Evolutionary conservation across 2,797 vertebrate genomes (phyloP).

Genomic region (Halcyon badia): DNA sequence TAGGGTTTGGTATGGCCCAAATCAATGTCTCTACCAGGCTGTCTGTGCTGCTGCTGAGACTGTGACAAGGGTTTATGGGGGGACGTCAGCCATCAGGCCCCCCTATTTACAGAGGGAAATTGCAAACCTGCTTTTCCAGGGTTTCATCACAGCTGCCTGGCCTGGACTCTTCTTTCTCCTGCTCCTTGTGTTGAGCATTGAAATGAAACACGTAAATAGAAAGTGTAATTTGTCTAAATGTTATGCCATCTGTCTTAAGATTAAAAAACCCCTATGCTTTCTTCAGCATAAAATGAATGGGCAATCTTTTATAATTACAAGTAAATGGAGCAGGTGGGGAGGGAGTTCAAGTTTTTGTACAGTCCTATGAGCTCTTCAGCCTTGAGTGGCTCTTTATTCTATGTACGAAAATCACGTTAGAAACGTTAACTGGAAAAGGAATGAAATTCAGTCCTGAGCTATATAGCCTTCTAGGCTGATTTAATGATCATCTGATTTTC

Average conservation of each 20-base stretch:
- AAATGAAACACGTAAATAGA: neutral
- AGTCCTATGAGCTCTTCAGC: neutral
- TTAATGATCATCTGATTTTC: neutral
- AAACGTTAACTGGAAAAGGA: neutral
- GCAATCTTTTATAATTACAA: neutral
- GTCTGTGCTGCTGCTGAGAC: neutral
- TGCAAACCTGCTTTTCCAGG: neutral
- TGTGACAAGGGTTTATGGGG: neutral
- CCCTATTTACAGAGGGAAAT: rapidly evolving
- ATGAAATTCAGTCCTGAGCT: neutral
- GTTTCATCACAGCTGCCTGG: neutral
- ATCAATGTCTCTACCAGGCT: neutral
- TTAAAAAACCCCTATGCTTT: neutral
- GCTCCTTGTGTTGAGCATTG: neutral
- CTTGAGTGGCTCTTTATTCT: neutral
- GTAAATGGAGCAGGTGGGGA: neutral
- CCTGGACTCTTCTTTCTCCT: neutral
- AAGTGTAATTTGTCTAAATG: neutral
- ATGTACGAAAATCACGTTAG: neutral
- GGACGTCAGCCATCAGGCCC: neutral
- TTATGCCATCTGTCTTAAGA: neutral
- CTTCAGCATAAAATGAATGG: neutral
- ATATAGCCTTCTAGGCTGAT: neutral
- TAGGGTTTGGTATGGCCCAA: neutral
- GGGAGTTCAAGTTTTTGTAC: neutral